phyloP scores from a whole-genome alignment of 2,888 invertebrate species.

The Furcula furcula region DNA sequence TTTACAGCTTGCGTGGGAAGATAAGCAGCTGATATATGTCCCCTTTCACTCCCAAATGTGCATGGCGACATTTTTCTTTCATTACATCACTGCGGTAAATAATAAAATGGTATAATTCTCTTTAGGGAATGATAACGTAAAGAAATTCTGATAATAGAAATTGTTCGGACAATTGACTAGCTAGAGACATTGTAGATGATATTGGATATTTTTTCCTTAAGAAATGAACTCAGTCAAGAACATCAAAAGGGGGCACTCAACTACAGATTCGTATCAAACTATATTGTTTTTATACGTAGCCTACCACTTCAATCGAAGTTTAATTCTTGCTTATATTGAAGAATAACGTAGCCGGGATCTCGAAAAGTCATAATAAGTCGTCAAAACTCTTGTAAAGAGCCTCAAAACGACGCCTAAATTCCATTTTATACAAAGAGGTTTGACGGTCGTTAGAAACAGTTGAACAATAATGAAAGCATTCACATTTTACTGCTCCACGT shows the following conservation, averaged over 20 bases:
- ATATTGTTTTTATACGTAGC: too few species aligned
- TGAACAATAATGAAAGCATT: not conserved
- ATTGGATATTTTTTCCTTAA: too few species aligned
- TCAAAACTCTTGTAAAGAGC: not conserved
- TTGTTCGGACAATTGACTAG: too few species aligned
- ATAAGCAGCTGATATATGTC: slow-evolving; percentile 3
- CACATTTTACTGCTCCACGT: not conserved
- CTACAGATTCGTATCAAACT: too few species aligned
- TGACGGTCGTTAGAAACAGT: not conserved
- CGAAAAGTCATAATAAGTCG: not conserved
- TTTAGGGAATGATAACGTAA: too few species aligned
- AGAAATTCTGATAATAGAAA: too few species aligned
- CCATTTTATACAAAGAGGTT: not conserved
- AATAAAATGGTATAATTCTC: not conserved
- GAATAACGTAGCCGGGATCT: too few species aligned
- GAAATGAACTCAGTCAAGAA: too few species aligned
- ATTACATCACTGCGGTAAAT: not conserved
- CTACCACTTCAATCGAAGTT: too few species aligned
- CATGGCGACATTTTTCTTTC: slow-evolving; percentile 1
- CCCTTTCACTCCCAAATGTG: slow-evolving; percentile 2
- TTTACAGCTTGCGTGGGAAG: slow-evolving; percentile 2
- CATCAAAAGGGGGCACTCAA: too few species aligned
- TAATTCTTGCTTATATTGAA: too few species aligned
- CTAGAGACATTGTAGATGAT: too few species aligned
- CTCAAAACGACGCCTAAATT: not conserved